Evolutionary conservation across 2,888 invertebrate genomes (phyloP), one percentile per base, ranked within the genome.

Genomic region (Heliconius erato): DNA sequence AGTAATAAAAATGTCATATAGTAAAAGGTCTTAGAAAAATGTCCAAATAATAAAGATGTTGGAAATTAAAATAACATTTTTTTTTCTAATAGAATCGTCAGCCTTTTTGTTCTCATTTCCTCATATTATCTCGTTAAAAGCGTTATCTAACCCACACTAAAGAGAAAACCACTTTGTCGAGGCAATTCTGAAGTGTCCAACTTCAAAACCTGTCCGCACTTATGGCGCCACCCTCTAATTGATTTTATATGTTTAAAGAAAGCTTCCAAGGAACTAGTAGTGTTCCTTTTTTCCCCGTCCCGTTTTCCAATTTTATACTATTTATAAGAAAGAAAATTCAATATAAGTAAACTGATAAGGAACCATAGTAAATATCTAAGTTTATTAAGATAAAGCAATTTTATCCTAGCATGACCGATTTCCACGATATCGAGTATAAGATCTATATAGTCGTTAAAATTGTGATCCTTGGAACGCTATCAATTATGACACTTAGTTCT

Each of bases 401-500:
- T 12, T 4, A 63, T 40, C 40, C 9, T 11, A 40, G 11, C 40
- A 40, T 40, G 40, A 40, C 11, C 40, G 40, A 40, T 11, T 40
- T 40, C 11, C 11, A 40, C 40, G 40, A 40, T 40, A 40, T 11
- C 11, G 40, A 40, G 11, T 40, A 40, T 9, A 40, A 40, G 35
- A 9, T 40, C 35, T 40, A 40, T 1, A 11, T 40, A 65, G 28
- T 68, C 49, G 28, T 67, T 28, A 68, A 78, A 68, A 78, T 78
- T 49, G 67, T 78, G 78, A 68, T 32, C 44, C 68, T 40, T 49
- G 68, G 28, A 77, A 77, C 59, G 63, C 76, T 32, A 77, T 69
- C 69, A 81, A 80, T 76, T 59, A 76, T 80, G 74, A 67, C 74
- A 68, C 80, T 67, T 44, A 26, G 78, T 74, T 81, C 26, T 35